A percentile compares a stretch with the other conserved stretches of the same genome.
These are phyloP conservation scores for Spatulosminthurus flaviceps DNA, from an alignment of 2,888 invertebrate species.

Conservation along the genomic window DNA sequence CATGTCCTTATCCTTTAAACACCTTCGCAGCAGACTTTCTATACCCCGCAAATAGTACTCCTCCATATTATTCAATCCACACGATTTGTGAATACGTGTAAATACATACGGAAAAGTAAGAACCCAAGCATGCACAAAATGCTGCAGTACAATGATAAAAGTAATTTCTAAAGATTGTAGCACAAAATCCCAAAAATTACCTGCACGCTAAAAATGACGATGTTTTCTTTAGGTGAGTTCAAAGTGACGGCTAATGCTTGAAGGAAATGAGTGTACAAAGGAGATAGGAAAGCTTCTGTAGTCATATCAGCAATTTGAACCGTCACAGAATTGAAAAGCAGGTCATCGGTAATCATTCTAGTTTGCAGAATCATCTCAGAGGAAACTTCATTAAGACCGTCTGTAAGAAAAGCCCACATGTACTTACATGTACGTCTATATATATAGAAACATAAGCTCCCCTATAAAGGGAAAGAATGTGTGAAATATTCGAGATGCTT, in stretches of 20 bases:
- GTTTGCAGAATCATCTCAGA: constrained; percentile 92
- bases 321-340: constrained; percentile 93
- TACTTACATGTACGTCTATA: background rate
- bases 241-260: constrained; percentile 92
- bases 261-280: constrained; percentile 84
- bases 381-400: constrained; percentile 92
- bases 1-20: background rate
- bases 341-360: constrained; percentile 89
- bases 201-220: constrained; percentile 90
- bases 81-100: no score
- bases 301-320: constrained; percentile 93
- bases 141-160: no score
- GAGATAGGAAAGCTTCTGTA: constrained; percentile 89
- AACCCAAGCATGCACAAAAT: no score
- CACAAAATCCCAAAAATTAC: constrained; percentile 67
- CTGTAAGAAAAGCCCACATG: constrained; percentile 70
- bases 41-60: no score
- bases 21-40: no score
- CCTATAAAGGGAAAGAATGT: background rate
- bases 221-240: constrained; percentile 90
- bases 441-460: background rate
- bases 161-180: no score
- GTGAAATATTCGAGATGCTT: background rate
- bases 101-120: no score
- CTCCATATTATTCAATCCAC: no score